Evolutionary conservation across 64 coral and sea anemone genomes (phyloP).

Genomic region (Montipora cactus): DNA sequence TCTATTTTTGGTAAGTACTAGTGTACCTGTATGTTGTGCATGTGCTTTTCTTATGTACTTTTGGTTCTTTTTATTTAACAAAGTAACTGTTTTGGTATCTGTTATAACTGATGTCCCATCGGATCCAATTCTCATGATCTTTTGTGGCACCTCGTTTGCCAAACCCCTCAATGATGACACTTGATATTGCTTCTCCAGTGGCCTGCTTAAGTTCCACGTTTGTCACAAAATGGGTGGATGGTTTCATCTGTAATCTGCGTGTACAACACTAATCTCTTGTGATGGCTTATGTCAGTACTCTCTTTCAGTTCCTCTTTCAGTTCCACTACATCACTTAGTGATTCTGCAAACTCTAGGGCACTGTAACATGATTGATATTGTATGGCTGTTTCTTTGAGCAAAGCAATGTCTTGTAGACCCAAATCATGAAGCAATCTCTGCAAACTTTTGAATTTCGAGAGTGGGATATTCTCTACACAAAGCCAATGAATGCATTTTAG

Average conservation of each 20-base stretch:
- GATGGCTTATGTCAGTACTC: slow-evolving; percentile 17
- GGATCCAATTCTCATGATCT: slow-evolving; percentile 66
- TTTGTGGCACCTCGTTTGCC: slow-evolving; percentile 43
- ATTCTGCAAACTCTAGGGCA: background rate
- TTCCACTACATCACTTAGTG: background rate
- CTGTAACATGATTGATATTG: slow-evolving; percentile 49
- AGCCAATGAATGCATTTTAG: slow-evolving; percentile 50
- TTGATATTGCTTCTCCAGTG: slow-evolving; percentile 54
- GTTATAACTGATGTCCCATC: slow-evolving; percentile 57
- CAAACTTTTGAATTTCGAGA: slow-evolving; percentile 39
- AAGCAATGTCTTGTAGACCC: slow-evolving; percentile 46
- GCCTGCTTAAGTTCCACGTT: slow-evolving; percentile 54
- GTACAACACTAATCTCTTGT: slow-evolving; percentile 38
- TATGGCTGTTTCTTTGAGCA: slow-evolving; percentile 54
- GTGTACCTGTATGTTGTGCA: no score
- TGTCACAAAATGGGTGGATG: slow-evolving; percentile 53
- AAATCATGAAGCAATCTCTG: slow-evolving; percentile 46
- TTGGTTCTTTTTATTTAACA: slow-evolving; percentile 18
- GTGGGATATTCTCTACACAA: slow-evolving; percentile 52
- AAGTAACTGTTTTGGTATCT: slow-evolving; percentile 52
- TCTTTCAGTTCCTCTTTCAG: background rate
- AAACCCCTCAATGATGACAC: slow-evolving; percentile 45
- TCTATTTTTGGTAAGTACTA: no score
- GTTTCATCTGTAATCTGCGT: slow-evolving; percentile 40
- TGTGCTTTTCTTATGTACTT: background rate